A percentile compares a stretch with the other conserved stretches of the same genome.
phyloP scores from a whole-genome alignment of 2,113 vertebrate genomes.

The Xenopus borealis region DNA sequence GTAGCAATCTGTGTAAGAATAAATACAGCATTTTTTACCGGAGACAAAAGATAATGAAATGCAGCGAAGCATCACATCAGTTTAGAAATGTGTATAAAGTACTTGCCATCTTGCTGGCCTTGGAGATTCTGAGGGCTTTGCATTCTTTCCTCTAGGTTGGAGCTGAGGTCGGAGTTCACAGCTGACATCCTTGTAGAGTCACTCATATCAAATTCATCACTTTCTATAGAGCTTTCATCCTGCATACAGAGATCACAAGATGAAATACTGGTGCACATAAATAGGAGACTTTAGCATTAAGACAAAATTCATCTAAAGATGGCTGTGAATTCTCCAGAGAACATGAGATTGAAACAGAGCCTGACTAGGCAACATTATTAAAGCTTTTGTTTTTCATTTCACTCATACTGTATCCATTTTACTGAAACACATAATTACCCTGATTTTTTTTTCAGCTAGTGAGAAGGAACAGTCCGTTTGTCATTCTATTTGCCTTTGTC shows the following conservation, averaged over 20 bases:
- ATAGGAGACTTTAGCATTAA: neutral
- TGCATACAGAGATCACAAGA: conserved; percentile 46
- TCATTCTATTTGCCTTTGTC: too few species aligned
- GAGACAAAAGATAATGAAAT: neutral
- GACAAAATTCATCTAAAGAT: neutral
- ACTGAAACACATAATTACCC: too few species aligned
- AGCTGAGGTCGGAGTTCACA: conserved; percentile 81
- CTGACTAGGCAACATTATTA: neutral
- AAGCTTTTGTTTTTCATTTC: neutral
- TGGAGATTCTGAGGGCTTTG: conserved; percentile 77
- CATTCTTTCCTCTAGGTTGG: conserved; percentile 80
- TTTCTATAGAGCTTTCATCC: conserved; percentile 83
- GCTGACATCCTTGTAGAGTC: conserved; percentile 81
- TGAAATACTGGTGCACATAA: neutral
- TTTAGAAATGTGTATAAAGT: conserved; percentile 10
- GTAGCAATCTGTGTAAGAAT: too few species aligned
- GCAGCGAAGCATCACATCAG: neutral
- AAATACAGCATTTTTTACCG: neutral
- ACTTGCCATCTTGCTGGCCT: conserved; percentile 77
- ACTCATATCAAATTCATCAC: conserved; percentile 82
- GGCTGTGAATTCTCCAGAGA: neutral
- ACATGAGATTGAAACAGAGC: neutral
- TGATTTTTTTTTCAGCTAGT: too few species aligned
- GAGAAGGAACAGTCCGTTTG: too few species aligned
- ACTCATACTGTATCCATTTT: too few species aligned